Evolutionary conservation across 2,797 vertebrate species (phyloP).

Genomic region (Scolopax bukidnonensis): DNA sequence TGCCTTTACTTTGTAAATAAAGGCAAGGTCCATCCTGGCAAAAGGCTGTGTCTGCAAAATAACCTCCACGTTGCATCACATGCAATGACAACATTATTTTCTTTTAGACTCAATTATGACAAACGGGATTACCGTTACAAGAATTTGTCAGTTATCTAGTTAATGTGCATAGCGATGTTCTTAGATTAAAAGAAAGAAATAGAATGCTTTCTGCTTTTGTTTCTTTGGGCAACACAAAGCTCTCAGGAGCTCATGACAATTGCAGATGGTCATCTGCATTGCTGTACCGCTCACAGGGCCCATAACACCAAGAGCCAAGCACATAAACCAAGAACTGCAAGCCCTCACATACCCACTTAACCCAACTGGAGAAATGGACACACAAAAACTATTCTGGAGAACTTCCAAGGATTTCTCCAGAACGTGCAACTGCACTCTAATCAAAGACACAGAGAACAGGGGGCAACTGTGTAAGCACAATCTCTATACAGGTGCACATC

Average conservation of each 20-base stretch:
- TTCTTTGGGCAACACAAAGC: background rate
- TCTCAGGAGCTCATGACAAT: background rate
- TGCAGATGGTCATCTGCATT: accelerated
- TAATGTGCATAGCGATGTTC: background rate
- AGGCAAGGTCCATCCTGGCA: background rate
- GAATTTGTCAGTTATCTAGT: background rate
- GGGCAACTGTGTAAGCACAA: background rate
- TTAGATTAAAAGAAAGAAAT: background rate
- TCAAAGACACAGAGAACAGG: background rate
- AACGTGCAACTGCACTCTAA: background rate
- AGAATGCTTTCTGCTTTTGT: background rate
- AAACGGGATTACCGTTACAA: too few relatives aligned
- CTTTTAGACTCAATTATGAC: background rate
- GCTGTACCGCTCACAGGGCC: background rate
- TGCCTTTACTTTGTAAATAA: background rate
- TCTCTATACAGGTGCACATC: background rate
- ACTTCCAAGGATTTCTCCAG: background rate
- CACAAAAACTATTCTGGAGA: background rate
- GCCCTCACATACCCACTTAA: background rate
- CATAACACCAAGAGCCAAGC: background rate
- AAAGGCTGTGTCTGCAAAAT: background rate
- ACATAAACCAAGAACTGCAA: background rate
- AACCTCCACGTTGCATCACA: background rate
- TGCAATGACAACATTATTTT: background rate
- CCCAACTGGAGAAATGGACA: background rate